A percentile compares a stretch with the other conserved stretches of the same genome.
These are phyloP conservation scores for Forpus xanthops DNA, from an alignment of 2,797 vertebrate species.

Conservation along the genomic window DNA sequence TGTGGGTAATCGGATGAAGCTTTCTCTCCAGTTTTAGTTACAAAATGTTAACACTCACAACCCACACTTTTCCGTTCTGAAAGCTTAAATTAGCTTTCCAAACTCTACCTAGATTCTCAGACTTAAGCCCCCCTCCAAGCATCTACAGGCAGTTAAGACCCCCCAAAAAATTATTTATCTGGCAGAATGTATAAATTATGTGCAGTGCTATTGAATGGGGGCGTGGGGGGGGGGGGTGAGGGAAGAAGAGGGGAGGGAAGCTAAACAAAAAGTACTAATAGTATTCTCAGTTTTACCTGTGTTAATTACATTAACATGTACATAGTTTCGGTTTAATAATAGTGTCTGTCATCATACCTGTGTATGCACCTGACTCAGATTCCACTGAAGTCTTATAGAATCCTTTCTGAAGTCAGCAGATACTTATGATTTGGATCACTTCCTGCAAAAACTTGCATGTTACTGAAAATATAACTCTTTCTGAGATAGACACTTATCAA, in stretches of 20 bases:
- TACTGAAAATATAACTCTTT: background rate
- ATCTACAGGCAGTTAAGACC: background rate
- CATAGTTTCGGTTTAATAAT: background rate
- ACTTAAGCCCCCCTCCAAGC: background rate
- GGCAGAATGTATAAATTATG: background rate
- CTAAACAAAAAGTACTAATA: background rate
- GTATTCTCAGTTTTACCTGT: background rate
- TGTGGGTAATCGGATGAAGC: background rate
- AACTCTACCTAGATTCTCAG: background rate
- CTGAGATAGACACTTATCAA: background rate
- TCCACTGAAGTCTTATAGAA: background rate
- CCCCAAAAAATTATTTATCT: background rate
- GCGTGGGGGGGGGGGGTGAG: rapidly evolving
- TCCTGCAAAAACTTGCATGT: background rate
- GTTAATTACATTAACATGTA: background rate
- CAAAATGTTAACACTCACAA: background rate
- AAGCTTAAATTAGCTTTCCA: background rate
- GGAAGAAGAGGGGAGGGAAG: background rate
- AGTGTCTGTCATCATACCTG: background rate
- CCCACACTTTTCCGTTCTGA: background rate
- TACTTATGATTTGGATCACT: background rate
- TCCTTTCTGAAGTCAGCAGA: background rate
- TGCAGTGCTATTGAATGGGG: background rate
- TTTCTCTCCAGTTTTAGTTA: background rate
- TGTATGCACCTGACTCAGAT: background rate